Evolutionary conservation across 2,888 invertebrate species (phyloP), one percentile per base, ranked within the genome.

Genomic region (Euclidia mi): DNA sequence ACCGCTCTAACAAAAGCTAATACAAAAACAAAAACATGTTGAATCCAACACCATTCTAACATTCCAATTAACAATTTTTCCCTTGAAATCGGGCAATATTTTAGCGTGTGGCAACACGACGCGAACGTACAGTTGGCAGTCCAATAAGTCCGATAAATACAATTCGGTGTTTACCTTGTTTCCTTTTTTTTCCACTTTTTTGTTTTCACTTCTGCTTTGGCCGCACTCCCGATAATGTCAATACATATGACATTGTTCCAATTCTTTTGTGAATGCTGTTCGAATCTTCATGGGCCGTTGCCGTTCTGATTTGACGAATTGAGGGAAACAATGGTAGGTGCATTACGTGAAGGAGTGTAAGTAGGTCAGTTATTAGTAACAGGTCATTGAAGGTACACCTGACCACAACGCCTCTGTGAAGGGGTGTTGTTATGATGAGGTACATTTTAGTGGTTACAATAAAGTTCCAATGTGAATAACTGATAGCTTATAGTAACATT

Each of bases 101-200:
- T 75, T 58, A 51, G 43, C 7, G 28, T 37, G 14, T 73, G 67
- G 78, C 77, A 82, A 77, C 76, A 68, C 73, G 37, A 40, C 42
- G 44, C 59, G 58, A 65, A 65, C 52, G 53, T 64, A 53, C 38
- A 62, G 61, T 65, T 67, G 59, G 67, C 31, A 72, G 72, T 71
- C 67, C 78, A 77, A 83, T 85, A 82, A 84, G 84, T 85, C 79
- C 77, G 75, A 81, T 81, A 81, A 82, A 85, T 78, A 84, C 79
- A 76, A 80, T 80, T 81, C 69, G 66, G 70, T 81, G 75, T 82
- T 84, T 80, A 84, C 81, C 81, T 83, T 82, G 81, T 82, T 84
- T 83, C 75, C 75, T 77, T 75, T 81, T 78, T 82, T 75, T 78
- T 71, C 68, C 58, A 63, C 66, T 70, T 78, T 79, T 81, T 72